Conservation (phyloP, 2,888 invertebrate species). For the Sesia bembeciformis region DNA sequence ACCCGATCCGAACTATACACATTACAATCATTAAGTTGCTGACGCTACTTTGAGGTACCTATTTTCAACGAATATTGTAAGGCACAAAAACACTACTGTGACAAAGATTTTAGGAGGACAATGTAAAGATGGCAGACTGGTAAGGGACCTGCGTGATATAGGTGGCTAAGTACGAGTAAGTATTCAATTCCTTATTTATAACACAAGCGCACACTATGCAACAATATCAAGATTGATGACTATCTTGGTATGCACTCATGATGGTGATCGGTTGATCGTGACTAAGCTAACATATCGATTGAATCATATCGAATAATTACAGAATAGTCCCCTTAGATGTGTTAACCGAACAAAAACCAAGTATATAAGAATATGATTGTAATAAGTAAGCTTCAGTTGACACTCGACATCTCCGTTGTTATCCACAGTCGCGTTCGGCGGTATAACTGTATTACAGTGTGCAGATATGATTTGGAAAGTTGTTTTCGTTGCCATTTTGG, state of each 20-base stretch:
- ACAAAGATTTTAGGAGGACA: no score
- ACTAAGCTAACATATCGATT: no score
- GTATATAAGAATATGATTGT: conserved; percentile 13
- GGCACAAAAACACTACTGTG: no score
- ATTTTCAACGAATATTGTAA: neutral
- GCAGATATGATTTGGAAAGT: conserved; percentile 42
- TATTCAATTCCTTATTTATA: no score
- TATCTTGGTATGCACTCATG: no score
- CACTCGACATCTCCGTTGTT: conserved; percentile 5
- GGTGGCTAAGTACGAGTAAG: no score
- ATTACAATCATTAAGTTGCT: neutral
- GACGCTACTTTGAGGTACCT: neutral
- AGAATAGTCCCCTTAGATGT: conserved; percentile 6
- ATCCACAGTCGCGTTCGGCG: no score
- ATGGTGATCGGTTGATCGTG: no score
- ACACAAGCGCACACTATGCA: no score
- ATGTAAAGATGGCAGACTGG: no score
- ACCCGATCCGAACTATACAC: neutral
- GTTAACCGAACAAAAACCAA: neutral
- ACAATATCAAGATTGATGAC: no score
- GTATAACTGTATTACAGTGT: neutral
- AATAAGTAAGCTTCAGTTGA: conserved; percentile 36
- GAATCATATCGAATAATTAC: neutral
- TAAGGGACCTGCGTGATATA: no score
- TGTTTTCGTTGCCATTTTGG: conserved; percentile 27